Conservation (phyloP, 2,888 invertebrate genomes). For the Zootermopsis nevadensis region DNA sequence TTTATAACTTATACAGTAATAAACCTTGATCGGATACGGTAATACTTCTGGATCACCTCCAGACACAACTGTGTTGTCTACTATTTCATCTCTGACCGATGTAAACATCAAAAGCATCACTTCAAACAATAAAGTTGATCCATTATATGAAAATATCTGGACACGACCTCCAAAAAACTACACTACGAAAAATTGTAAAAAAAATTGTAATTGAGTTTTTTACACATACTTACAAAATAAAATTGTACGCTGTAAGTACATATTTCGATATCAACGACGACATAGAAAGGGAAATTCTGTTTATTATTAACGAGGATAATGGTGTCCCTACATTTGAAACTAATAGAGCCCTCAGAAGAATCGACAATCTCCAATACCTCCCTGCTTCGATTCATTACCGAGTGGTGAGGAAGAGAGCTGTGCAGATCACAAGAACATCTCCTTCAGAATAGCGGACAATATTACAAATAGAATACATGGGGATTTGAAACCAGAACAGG, state of each 20-base stretch:
- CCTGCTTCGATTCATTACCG: not conserved
- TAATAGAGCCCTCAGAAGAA: not conserved
- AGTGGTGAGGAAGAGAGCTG: slow-evolving; percentile 5
- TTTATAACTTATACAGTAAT: not conserved
- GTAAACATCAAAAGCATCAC: no score
- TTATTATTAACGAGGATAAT: no score
- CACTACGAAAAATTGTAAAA: no score
- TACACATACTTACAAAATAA: no score
- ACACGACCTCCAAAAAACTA: no score
- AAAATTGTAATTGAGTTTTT: no score
- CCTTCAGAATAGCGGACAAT: not conserved
- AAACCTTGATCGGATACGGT: not conserved
- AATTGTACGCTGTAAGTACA: not conserved
- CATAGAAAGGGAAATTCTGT: not conserved
- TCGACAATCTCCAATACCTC: not conserved
- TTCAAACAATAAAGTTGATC: no score
- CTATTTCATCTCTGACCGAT: no score
- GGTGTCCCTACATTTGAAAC: no score
- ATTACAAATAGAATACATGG: not conserved
- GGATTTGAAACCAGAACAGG: not conserved
- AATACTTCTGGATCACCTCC: no score
- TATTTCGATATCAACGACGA: not conserved
- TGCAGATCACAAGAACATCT: not conserved
- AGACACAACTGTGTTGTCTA: no score
- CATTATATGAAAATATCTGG: no score